phyloP scores from a whole-genome alignment of 1,140 invertebrate genomes.

The Bombus breviceps region DNA sequence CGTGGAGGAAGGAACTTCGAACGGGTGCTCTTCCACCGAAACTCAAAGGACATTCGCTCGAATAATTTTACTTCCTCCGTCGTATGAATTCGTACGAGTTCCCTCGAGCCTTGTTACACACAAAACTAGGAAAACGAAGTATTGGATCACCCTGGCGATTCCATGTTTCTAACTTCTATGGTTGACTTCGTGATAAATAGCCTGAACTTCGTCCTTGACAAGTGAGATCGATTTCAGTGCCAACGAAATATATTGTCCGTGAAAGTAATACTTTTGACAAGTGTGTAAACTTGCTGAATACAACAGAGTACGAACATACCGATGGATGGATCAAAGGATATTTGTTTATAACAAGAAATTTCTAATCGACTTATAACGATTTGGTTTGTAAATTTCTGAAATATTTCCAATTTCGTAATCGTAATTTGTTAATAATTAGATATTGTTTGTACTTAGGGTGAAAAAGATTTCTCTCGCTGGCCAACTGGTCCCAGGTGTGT shows the following conservation, averaged over 20 bases:
- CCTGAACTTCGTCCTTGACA: background rate
- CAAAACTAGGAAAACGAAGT: background rate
- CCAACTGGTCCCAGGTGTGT: conserved; percentile 72
- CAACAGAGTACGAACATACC: background rate
- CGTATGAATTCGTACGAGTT: conserved; percentile 62
- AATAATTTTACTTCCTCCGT: conserved; percentile 68
- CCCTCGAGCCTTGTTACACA: conserved; percentile 40
- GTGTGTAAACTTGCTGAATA: background rate
- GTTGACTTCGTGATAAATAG: background rate
- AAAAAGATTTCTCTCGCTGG: conserved; percentile 62
- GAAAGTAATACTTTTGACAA: background rate
- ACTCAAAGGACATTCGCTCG: conserved; percentile 68
- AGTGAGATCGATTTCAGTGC: background rate
- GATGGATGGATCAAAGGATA: background rate
- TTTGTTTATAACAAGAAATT: conserved; percentile 6
- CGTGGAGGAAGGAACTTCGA: conserved; percentile 70
- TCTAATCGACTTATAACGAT: background rate
- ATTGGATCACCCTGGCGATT: too few species aligned
- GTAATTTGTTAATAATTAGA: conserved; percentile 79
- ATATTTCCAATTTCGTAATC: conserved; percentile 70
- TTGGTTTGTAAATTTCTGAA: conserved; percentile 62
- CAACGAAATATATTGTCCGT: background rate
- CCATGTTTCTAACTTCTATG: background rate
- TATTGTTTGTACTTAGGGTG: conserved; percentile 71
- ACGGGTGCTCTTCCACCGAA: conserved; percentile 53